phyloP scores from a whole-genome alignment of 2,888 invertebrate genomes.

The Choreutis nemorana region DNA sequence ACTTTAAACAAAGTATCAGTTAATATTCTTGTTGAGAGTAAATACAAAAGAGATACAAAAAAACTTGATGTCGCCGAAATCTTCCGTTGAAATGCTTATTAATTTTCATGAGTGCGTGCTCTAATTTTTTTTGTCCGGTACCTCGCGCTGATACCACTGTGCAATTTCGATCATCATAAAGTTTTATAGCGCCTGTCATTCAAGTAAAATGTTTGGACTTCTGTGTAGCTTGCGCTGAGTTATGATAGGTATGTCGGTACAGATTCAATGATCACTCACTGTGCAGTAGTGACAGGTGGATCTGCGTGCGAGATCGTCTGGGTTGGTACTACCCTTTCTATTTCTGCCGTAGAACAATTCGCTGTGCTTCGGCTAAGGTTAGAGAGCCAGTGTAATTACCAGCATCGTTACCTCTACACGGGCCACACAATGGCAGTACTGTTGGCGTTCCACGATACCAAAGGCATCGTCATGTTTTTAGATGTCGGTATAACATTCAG shows the following conservation, averaged over 20 bases:
- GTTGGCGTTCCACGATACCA: constrained; percentile 1
- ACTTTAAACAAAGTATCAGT: not conserved
- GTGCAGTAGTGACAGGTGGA: too few relatives aligned
- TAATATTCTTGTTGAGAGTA: not conserved
- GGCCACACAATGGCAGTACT: too few relatives aligned
- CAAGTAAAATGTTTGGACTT: constrained; percentile 16
- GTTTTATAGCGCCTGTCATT: constrained; percentile 31
- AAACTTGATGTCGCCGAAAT: constrained; percentile 13
- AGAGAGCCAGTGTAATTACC: too few relatives aligned
- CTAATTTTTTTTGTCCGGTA: constrained; percentile 31
- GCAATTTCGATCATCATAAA: constrained; percentile 33
- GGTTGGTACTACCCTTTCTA: too few relatives aligned
- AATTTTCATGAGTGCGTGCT: constrained; percentile 49
- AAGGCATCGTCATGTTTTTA: too few relatives aligned
- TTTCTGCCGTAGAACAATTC: too few relatives aligned
- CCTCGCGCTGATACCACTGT: constrained; percentile 18
- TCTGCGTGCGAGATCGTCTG: too few relatives aligned
- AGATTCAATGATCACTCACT: constrained; percentile 3
- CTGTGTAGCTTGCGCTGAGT: constrained; percentile 19
- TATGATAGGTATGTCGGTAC: constrained; percentile 20
- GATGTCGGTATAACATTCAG: too few relatives aligned
- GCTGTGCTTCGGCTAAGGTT: too few relatives aligned
- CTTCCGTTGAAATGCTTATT: constrained; percentile 34
- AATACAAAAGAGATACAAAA: constrained; percentile 5
- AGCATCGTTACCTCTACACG: too few relatives aligned